phyloP scores from a whole-genome alignment of 2,113 vertebrate species.

The Caretta caretta region DNA sequence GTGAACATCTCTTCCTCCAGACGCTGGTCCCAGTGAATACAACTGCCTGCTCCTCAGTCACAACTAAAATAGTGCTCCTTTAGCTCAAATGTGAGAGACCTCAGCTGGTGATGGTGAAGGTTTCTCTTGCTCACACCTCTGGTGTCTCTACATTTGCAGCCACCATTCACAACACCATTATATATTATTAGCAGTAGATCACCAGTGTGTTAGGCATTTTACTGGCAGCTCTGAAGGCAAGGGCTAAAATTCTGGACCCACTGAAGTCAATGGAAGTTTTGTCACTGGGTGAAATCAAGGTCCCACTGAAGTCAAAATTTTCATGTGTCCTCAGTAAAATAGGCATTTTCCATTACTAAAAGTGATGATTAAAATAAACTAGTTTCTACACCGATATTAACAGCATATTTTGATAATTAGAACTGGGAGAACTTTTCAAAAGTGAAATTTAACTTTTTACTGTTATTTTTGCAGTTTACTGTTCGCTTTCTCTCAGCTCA shows the following conservation, averaged over 20 bases:
- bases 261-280: background rate
- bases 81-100: background rate
- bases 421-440: background rate
- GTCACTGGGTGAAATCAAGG: background rate
- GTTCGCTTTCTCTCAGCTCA: background rate
- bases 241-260: background rate
- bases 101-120: background rate
- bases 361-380: background rate
- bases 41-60: background rate
- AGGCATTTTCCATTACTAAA: background rate
- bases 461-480: background rate
- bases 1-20: background rate
- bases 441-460: background rate
- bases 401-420: background rate
- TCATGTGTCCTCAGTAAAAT: background rate
- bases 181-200: background rate
- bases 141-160: background rate
- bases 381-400: background rate
- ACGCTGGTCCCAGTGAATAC: background rate
- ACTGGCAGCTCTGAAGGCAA: background rate
- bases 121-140: background rate
- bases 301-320: background rate
- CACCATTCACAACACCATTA: background rate
- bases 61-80: background rate
- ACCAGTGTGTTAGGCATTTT: background rate